A percentile compares a stretch with the other conserved stretches of the same genome.
phyloP scores from a whole-genome alignment of 2,113 vertebrate genomes.

The Gorsachius goisagi region DNA sequence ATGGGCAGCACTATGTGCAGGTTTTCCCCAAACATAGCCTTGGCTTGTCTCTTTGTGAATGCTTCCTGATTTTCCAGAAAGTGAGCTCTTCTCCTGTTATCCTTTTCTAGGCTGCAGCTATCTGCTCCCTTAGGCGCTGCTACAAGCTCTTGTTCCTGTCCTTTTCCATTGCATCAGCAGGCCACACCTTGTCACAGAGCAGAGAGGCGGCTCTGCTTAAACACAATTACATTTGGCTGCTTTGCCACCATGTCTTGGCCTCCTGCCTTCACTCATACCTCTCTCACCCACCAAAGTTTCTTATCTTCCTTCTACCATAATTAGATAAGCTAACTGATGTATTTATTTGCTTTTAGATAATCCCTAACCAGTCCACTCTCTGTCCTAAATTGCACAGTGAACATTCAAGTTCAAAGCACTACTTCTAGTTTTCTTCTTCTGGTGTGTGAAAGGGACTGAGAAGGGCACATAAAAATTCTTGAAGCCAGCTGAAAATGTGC shows the following conservation, averaged over 20 bases:
- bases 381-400: neutral
- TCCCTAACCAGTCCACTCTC: neutral
- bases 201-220: neutral
- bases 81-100: neutral
- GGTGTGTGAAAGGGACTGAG: neutral
- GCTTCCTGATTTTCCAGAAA: neutral
- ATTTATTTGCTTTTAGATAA: neutral
- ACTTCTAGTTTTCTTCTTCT: neutral
- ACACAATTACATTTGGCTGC: neutral
- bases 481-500: neutral
- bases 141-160: neutral
- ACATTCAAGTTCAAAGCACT: neutral
- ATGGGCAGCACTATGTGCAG: neutral
- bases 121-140: neutral
- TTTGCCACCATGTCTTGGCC: neutral
- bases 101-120: neutral
- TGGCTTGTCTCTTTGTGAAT: neutral
- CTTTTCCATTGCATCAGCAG: neutral
- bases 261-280: neutral
- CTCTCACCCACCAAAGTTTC: neutral
- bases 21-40: neutral
- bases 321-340: neutral
- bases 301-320: neutral
- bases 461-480: neutral
- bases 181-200: neutral